These are phyloP conservation scores for Nesogale talazaci DNA, from an alignment of 2,113 vertebrate genomes.

Conservation along the genomic window DNA sequence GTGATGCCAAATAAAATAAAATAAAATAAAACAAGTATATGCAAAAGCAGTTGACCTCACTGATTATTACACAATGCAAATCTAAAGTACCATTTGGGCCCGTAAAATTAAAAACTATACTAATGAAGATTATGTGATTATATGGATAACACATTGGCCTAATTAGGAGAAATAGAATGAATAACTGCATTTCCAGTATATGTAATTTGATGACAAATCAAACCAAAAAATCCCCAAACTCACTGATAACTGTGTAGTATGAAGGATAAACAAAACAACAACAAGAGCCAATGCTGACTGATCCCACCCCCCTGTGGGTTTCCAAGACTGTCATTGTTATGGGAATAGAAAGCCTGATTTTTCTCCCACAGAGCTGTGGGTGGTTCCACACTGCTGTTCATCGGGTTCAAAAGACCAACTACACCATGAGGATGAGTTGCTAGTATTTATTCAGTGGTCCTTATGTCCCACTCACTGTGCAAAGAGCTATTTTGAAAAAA, in stretches of 20 bases:
- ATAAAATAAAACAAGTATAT: slow-evolving; percentile 17
- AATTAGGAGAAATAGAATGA: slow-evolving; percentile 38
- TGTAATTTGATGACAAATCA: neutral
- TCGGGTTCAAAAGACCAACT: too few species aligned
- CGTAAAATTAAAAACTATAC: slow-evolving; percentile 42
- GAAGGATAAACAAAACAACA: neutral
- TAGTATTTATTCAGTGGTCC: slow-evolving; percentile 36
- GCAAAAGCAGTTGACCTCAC: slow-evolving; percentile 23
- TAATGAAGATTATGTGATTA: slow-evolving; percentile 30
- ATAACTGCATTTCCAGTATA: neutral
- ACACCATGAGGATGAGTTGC: neutral
- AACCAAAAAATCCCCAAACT: too few species aligned
- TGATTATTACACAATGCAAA: slow-evolving; percentile 35
- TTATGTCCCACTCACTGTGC: neutral
- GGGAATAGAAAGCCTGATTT: too few species aligned
- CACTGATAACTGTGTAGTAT: neutral
- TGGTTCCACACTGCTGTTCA: too few species aligned
- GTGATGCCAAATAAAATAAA: too few species aligned
- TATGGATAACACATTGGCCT: too few species aligned
- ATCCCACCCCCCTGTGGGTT: too few species aligned
- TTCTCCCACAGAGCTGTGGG: too few species aligned
- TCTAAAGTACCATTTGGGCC: slow-evolving; percentile 21
- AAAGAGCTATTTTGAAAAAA: neutral
- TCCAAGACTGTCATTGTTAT: too few species aligned
- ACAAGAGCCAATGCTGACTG: too few species aligned